Evolutionary conservation across 1,140 invertebrate genomes (phyloP), one percentile per base, ranked within the genome.

Genomic region (Drosophila malerkotliana): DNA sequence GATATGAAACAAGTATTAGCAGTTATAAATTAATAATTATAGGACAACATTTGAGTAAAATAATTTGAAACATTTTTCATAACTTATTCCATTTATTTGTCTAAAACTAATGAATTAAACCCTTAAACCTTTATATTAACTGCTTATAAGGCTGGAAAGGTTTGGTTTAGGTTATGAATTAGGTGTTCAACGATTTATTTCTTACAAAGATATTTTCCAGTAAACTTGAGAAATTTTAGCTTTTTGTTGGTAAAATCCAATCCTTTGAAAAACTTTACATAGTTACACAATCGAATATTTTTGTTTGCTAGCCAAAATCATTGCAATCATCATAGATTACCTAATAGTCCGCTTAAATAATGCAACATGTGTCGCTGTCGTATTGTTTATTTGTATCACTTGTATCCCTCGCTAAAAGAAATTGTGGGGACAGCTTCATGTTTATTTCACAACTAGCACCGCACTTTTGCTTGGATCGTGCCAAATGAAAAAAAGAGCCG

Each of bases 321-420:
- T 41, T 49, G 12, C 34, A 57, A 37, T 67, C 66, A 53, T 41
- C 49, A 66, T 32, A 52, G 60, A 68, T 85, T 85, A 85, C 39
- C 74, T 82, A 85, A 85, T 85, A 63, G 52, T 62, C 18, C 39
- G 8, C 24, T 57, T 85, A 73, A 85, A 85, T 82, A 85, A 85
- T 85, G 78, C 74, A 85, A 62, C 72, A 78, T 55, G 74, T 82
- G 82, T 85, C 71, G 78, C 51, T 21, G 56, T 44, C 44, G 67
- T 52, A 41, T 30, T 53, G 34, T 72, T 30, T 32, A 48, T 72
- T 37, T 55, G 39, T 55, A 61, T 51, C 72, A 81, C 69, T 75
- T 24, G 63, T 59, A 81, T 81, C 82, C 79, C 48, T 41, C 59
- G 57, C 60, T 66, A 55, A 82, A 85, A 78, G 69, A 85, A 82